Conservation (phyloP, 2,888 invertebrate genomes). For the Ennomos erosarius region DNA sequence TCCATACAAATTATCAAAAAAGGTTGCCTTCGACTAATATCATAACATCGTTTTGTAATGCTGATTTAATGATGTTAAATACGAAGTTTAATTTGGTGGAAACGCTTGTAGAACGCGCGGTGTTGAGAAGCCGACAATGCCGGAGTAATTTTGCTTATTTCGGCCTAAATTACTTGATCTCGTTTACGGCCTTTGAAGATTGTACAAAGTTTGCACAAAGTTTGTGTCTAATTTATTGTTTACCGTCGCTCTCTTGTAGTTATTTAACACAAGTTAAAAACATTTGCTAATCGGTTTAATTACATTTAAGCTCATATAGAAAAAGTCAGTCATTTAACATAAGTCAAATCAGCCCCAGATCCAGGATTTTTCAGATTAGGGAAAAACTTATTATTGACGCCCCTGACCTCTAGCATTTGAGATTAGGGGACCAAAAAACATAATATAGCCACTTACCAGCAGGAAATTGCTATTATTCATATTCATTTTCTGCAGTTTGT, state of each 20-base stretch:
- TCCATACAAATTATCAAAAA: constrained; percentile 66
- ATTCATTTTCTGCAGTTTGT: too few species aligned
- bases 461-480: too few species aligned
- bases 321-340: too few species aligned
- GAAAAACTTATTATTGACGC: too few species aligned
- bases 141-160: constrained; percentile 80
- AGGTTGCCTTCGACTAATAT: constrained; percentile 49
- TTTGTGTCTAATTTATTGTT: constrained; percentile 82
- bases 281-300: constrained; percentile 58
- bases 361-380: too few species aligned
- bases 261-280: constrained; percentile 68
- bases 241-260: constrained; percentile 74
- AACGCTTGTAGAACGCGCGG: constrained; percentile 64
- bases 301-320: too few species aligned
- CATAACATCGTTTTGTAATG: constrained; percentile 41
- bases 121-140: constrained; percentile 71
- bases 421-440: too few species aligned
- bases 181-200: constrained; percentile 81
- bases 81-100: constrained; percentile 61
- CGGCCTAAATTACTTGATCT: constrained; percentile 81
- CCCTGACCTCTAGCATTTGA: too few species aligned
- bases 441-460: too few species aligned
- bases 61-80: constrained; percentile 55
- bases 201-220: constrained; percentile 77
- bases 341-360: too few species aligned